These are phyloP conservation scores for Archaeoteleia sp. DNA, from an alignment of 2,888 invertebrate species.

Conservation along the genomic window DNA sequence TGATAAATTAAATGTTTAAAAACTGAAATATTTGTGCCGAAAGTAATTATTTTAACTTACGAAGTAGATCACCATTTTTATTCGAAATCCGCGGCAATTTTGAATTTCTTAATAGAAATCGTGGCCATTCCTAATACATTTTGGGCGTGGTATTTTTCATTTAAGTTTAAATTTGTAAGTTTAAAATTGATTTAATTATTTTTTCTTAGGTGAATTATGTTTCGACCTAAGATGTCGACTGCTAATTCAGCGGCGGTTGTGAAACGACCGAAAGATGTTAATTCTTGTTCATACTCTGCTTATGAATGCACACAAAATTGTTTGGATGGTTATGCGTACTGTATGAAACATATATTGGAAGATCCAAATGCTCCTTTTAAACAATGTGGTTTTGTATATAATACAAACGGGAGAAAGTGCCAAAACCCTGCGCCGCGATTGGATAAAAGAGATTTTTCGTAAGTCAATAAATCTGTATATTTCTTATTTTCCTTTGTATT, in stretches of 20 bases:
- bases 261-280: conserved; percentile 57
- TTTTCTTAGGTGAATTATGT: too few relatives aligned
- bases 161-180: too few relatives aligned
- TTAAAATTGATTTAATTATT: too few relatives aligned
- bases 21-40: neutral
- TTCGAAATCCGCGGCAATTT: neutral
- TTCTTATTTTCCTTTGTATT: too few relatives aligned
- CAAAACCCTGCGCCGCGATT: conserved; percentile 84
- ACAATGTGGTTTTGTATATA: conserved; percentile 84
- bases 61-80: neutral
- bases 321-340: conserved; percentile 85
- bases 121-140: too few relatives aligned
- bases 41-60: neutral
- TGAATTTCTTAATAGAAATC: too few relatives aligned
- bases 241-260: too few relatives aligned
- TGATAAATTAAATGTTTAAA: too few relatives aligned
- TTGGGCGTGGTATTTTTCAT: too few relatives aligned
- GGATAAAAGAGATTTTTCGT: conserved; percentile 83
- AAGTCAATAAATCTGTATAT: conserved; percentile 60
- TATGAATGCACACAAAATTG: conserved; percentile 82
- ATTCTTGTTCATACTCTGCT: conserved; percentile 75
- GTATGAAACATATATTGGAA: conserved; percentile 87
- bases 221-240: too few relatives aligned
- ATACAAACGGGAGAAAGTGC: conserved; percentile 84
- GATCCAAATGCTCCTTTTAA: conserved; percentile 90